phyloP scores from a whole-genome alignment of 2,113 vertebrate species.

The western clawed frog (Xenopus tropicalis) region UCB_Xtro_10.0 CM004447.2:81212001-81212500 shows the following conservation, averaged over 20 bases:
- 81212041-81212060: slow-evolving; percentile 35
- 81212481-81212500: no score
- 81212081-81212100: slow-evolving; percentile 33
- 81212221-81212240: background rate
- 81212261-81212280: no score
- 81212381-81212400: no score
- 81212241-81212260: background rate
- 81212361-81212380: no score
- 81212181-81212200: slow-evolving; percentile 1
- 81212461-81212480: no score
- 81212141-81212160: background rate
- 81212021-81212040: slow-evolving; percentile 44
- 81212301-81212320: no score
- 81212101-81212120: slow-evolving; percentile 40
- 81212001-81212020: slow-evolving; percentile 45
- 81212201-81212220: background rate
- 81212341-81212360: no score
- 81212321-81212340: no score
- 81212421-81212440: no score
- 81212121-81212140: background rate
- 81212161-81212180: background rate
- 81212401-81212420: no score
- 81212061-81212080: slow-evolving; percentile 35
- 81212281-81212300: no score
- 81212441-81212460: no score